phyloP scores from a whole-genome alignment of 2,113 vertebrate species.

The Macquaria ambigua region DNA sequence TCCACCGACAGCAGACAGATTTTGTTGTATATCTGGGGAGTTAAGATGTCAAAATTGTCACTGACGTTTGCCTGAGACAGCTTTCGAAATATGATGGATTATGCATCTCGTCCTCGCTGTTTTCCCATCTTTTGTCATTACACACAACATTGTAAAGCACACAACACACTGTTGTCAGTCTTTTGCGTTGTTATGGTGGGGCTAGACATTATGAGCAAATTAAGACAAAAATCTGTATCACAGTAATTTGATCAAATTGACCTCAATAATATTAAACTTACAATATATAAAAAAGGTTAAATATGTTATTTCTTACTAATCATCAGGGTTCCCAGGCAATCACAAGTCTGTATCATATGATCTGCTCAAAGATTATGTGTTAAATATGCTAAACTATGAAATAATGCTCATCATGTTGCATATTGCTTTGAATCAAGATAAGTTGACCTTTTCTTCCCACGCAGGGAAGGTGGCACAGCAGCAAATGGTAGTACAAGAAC shows the following conservation, averaged over 20 bases:
- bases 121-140: background rate
- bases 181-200: background rate
- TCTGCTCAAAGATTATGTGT: background rate
- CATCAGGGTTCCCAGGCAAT: background rate
- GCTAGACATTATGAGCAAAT: background rate
- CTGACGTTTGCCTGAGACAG: constrained; percentile 31
- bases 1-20: constrained; percentile 23
- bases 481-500: background rate
- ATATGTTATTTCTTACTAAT: background rate
- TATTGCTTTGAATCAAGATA: background rate
- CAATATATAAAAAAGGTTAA: background rate
- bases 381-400: background rate
- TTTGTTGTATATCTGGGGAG: constrained; percentile 17
- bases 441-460: background rate
- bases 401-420: background rate
- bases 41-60: constrained; percentile 30
- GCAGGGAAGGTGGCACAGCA: background rate
- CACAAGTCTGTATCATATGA: too few species aligned
- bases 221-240: background rate
- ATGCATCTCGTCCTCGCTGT: background rate
- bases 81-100: constrained; percentile 34
- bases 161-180: background rate
- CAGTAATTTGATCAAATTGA: background rate
- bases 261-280: background rate
- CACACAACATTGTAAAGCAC: background rate